Evolutionary conservation across 2,888 invertebrate species (phyloP), one percentile per base, ranked within the genome.

Genomic region (Drosophila peninsularis): DNA sequence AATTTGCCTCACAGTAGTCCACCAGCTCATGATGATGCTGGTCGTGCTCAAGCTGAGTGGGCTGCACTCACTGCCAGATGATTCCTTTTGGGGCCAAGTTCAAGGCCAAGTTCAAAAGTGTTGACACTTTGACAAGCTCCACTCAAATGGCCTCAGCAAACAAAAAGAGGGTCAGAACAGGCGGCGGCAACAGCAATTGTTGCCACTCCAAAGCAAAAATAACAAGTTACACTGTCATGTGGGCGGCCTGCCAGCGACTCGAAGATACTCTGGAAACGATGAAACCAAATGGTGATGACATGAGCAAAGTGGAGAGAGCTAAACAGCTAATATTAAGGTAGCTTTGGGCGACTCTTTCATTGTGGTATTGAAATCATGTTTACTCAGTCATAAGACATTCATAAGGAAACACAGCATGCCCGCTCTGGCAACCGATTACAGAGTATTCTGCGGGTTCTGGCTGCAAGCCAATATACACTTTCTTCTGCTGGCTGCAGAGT

Each of bases 1-100:
- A 83, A 88, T 83, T 88, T 88, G 62, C 21, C 41, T 71, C 71
- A 83, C 68, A 79, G 70, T 82, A 75, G 71, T 64, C 58, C 57
- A 49, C 39, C 44, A 30, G 56, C 37, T 32, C 32, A 52, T 39
- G 50, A 13, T 27, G 24, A 34, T 30, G n/a, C 11, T 13, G 19
- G 4, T 34, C 54, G 21, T 44, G 36, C 19, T 34, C 27, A 39
- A 50, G 32, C 11, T 34, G 47, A 32, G 47, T 39, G 45, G 34
- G 41, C 7, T 53, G 36, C 52, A 45, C 32, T 45, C 34, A 41
- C 45, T 64, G 62, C 36, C n/a, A 19, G 32, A 17, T 44, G 47
- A 56, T 56, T 70, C 55, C 44, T 53, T 39, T 58, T 50, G 58
- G 74, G 68, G 68, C 36, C 75, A 68, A 62, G 80, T 79, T 77